Evolutionary conservation across 1,140 invertebrate genomes (phyloP).

Genomic region (Eupristina koningsbergeri): DNA sequence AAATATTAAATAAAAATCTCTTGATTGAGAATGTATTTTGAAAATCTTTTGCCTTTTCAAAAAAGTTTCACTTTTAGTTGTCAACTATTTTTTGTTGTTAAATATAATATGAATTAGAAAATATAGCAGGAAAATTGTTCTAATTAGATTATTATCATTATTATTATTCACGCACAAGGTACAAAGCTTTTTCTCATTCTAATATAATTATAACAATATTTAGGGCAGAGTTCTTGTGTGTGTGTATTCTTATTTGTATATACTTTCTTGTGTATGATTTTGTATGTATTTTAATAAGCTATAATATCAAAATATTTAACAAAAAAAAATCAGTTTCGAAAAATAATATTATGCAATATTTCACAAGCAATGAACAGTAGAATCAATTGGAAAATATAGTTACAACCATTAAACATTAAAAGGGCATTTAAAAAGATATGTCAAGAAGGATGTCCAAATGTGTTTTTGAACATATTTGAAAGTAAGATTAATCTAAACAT

Average conservation of each 20-base stretch:
- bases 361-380: neutral
- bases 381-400: neutral
- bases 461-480: neutral
- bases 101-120: neutral
- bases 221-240: too few relatives aligned
- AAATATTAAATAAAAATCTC: neutral
- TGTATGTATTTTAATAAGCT: too few relatives aligned
- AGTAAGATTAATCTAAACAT: slow-evolving; percentile 9
- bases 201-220: neutral
- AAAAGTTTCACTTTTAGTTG: slow-evolving; percentile 14
- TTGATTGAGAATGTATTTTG: slow-evolving; percentile 2
- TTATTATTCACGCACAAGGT: neutral
- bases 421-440: neutral
- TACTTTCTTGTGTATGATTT: neutral
- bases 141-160: slow-evolving; percentile 20
- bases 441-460: neutral
- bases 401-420: neutral
- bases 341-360: neutral
- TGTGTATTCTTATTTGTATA: neutral
- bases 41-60: neutral
- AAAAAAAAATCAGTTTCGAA: neutral
- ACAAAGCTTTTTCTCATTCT: neutral
- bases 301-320: neutral
- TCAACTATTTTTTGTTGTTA: slow-evolving; percentile 23
- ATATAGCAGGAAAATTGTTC: neutral